Conservation (phyloP, 2,113 vertebrate genomes). For the Mungos mungo region DNA sequence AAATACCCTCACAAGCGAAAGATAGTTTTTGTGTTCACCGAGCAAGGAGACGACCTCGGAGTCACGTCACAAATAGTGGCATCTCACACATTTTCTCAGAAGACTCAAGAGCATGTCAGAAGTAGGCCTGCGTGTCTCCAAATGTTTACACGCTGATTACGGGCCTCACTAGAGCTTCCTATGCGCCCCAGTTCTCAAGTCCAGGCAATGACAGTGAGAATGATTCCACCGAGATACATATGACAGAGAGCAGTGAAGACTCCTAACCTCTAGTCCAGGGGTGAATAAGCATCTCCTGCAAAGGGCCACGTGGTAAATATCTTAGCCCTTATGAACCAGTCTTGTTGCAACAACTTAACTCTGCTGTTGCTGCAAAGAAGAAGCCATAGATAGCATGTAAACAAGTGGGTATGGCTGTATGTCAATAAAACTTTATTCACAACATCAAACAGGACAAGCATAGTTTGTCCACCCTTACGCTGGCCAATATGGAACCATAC, state of each 20-base stretch:
- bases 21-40: not conserved
- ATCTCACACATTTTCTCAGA: not conserved
- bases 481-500: not conserved
- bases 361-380: not conserved
- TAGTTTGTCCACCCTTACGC: not conserved
- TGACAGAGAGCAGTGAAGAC: not conserved
- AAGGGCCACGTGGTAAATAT: not conserved
- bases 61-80: fast-evolving
- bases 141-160: not conserved
- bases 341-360: not conserved
- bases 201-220: not conserved
- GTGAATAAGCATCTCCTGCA: not conserved
- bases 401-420: not conserved
- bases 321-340: not conserved
- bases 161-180: not conserved
- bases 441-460: not conserved
- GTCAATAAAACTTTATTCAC: slow-evolving; percentile 25
- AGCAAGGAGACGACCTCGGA: not conserved
- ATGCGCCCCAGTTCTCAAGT: not conserved
- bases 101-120: not conserved
- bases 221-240: not conserved
- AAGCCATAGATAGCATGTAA: not conserved
- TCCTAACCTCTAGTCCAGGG: not conserved
- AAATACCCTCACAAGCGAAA: not conserved
- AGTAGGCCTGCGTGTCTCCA: not conserved